Evolutionary conservation across 1,140 invertebrate genomes (phyloP).

Genomic region (Heliconius melpomene): DNA sequence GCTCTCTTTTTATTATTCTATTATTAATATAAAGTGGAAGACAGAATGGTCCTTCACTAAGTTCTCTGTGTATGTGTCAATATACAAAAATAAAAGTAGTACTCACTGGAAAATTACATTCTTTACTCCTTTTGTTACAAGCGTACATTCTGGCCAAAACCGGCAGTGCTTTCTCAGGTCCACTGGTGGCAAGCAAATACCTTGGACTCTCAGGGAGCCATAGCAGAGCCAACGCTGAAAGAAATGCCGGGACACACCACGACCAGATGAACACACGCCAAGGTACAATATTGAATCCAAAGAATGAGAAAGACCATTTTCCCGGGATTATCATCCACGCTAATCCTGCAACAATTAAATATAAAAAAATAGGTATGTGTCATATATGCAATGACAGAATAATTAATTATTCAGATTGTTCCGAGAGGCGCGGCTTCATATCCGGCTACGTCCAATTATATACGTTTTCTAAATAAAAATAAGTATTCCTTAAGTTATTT

Average conservation of each 20-base stretch:
- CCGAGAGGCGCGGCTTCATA: not conserved
- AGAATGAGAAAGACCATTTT: constrained; percentile 67
- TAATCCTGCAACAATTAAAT: constrained; percentile 70
- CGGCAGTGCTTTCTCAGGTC: constrained; percentile 82
- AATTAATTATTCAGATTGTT: not conserved
- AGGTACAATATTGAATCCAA: constrained; percentile 78
- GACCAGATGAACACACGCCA: constrained; percentile 85
- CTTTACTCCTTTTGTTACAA: constrained; percentile 55
- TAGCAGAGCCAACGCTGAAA: constrained; percentile 79
- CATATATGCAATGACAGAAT: not conserved
- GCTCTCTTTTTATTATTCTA: too few species aligned
- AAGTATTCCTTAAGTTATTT: too few species aligned
- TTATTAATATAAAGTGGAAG: too few species aligned
- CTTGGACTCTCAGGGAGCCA: constrained; percentile 88
- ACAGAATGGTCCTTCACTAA: too few species aligned
- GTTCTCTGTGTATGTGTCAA: too few species aligned
- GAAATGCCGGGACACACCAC: constrained; percentile 81
- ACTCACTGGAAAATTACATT: constrained; percentile 58
- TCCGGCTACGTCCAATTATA: not conserved
- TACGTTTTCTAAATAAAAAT: too few species aligned
- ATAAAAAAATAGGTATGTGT: not conserved
- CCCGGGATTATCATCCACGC: constrained; percentile 85
- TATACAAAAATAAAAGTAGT: not conserved
- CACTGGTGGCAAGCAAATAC: constrained; percentile 84
- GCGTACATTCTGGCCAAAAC: constrained; percentile 84